Conservation (phyloP, 1,140 invertebrate genomes). For the Calycopis cecrops region DNA sequence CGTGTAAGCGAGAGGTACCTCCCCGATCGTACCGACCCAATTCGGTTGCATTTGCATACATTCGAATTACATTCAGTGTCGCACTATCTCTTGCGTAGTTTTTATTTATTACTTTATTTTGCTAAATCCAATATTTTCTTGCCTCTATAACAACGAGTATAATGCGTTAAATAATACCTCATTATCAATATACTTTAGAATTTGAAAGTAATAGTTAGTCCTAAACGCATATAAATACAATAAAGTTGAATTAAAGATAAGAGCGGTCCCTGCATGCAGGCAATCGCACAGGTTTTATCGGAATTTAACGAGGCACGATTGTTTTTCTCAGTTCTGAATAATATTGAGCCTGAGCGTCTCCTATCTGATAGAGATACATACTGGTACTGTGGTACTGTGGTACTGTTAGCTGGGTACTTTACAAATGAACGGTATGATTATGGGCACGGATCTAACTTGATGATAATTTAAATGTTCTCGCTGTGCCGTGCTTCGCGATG, state of each 20-base stretch:
- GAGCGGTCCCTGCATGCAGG: slow-evolving; percentile 43
- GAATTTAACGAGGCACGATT: slow-evolving; percentile 70
- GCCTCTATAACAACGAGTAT: not conserved
- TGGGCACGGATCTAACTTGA: slow-evolving; percentile 57
- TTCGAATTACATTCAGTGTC: too few relatives aligned
- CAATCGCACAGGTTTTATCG: slow-evolving; percentile 58
- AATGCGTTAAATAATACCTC: slow-evolving; percentile 5
- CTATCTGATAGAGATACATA: slow-evolving; percentile 62
- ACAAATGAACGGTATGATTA: slow-evolving; percentile 68
- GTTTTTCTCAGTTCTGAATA: slow-evolving; percentile 73
- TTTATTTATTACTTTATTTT: slow-evolving; percentile 2
- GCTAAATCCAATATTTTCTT: not conserved
- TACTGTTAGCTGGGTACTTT: slow-evolving; percentile 59
- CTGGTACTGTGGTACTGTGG: slow-evolving; percentile 50
- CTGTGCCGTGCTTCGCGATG: slow-evolving; percentile 37
- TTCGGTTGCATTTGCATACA: too few relatives aligned
- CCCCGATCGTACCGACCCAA: too few relatives aligned
- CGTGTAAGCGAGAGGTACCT: too few relatives aligned
- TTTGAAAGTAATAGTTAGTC: slow-evolving; percentile 18
- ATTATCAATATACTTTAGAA: not conserved
- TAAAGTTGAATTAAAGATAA: slow-evolving; percentile 43
- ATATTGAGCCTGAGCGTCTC: slow-evolving; percentile 60
- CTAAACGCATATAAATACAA: slow-evolving; percentile 34
- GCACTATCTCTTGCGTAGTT: too few relatives aligned
- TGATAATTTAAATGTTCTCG: slow-evolving; percentile 69